These are phyloP conservation scores for Chloropsis cyanopogon DNA, from an alignment of 2,113 vertebrate species.

Conservation along the genomic window DNA sequence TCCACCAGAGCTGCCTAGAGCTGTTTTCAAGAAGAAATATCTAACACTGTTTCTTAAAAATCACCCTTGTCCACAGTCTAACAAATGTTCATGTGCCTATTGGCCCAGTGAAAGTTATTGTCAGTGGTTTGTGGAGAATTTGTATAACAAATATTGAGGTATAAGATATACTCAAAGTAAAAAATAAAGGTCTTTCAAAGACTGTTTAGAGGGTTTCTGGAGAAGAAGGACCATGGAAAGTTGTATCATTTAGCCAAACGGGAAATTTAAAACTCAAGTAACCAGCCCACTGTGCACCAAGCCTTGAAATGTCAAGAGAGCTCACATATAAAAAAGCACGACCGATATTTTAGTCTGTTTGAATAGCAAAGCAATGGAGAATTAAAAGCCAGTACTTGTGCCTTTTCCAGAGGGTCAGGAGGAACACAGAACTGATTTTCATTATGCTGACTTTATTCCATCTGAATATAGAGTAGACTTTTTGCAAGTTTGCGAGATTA, in stretches of 20 bases:
- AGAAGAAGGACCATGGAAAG: neutral
- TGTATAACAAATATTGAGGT: neutral
- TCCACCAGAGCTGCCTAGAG: neutral
- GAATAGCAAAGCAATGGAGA: neutral
- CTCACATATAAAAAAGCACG: neutral
- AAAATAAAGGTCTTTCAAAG: neutral
- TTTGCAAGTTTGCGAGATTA: neutral
- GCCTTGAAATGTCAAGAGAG: conserved; percentile 3
- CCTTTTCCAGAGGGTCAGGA: neutral
- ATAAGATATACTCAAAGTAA: neutral
- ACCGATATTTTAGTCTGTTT: neutral
- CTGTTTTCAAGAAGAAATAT: neutral
- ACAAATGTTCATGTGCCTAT: neutral
- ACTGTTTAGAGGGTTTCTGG: neutral
- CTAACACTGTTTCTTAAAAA: neutral
- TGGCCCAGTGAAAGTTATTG: neutral
- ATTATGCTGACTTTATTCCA: neutral
- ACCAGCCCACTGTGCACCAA: neutral
- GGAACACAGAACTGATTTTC: neutral
- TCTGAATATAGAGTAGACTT: neutral
- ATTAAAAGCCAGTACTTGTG: neutral
- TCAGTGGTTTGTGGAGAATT: neutral
- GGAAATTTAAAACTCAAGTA: neutral
- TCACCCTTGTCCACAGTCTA: neutral
- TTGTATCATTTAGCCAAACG: neutral